phyloP scores from a whole-genome alignment of 2,888 invertebrate species.

The Mayetiola destructor region DNA sequence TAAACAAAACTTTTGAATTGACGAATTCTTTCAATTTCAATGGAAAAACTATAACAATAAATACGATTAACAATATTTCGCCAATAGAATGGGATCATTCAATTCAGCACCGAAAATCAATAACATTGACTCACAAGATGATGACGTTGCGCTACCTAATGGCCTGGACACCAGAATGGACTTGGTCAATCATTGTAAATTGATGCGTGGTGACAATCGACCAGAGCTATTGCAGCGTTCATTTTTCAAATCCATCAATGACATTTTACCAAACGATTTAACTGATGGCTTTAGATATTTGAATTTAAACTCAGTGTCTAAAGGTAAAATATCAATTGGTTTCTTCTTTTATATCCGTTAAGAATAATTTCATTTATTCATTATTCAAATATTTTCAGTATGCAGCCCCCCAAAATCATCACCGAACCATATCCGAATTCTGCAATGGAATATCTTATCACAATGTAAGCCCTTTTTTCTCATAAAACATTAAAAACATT shows the following conservation, averaged over 20 bases:
- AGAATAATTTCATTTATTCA: neutral
- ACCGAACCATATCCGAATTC: conserved; percentile 40
- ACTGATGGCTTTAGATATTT: conserved; percentile 31
- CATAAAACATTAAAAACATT: too few relatives aligned
- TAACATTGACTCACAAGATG: conserved; percentile 47
- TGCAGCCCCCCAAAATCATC: conserved; percentile 37
- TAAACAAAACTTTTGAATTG: neutral
- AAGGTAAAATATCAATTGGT: conserved; percentile 27
- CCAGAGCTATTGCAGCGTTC: conserved; percentile 36
- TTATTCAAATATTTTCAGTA: conserved; percentile 25
- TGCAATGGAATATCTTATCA: conserved; percentile 58
- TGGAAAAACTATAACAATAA: neutral
- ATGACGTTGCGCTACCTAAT: conserved; percentile 38
- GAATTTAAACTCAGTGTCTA: conserved; percentile 37
- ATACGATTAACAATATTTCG: neutral
- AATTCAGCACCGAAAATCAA: conserved; percentile 50
- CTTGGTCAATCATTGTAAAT: conserved; percentile 40
- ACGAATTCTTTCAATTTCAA: neutral
- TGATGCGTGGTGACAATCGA: conserved; percentile 34
- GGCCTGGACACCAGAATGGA: conserved; percentile 36
- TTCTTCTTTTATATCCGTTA: neutral
- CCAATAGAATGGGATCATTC: conserved; percentile 55
- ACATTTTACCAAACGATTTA: conserved; percentile 25
- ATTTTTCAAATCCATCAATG: conserved; percentile 26
- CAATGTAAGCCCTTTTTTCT: conserved; percentile 56